These are phyloP conservation scores for Phengaris arion DNA, from an alignment of 2,888 invertebrate species.

Conservation along the genomic window DNA sequence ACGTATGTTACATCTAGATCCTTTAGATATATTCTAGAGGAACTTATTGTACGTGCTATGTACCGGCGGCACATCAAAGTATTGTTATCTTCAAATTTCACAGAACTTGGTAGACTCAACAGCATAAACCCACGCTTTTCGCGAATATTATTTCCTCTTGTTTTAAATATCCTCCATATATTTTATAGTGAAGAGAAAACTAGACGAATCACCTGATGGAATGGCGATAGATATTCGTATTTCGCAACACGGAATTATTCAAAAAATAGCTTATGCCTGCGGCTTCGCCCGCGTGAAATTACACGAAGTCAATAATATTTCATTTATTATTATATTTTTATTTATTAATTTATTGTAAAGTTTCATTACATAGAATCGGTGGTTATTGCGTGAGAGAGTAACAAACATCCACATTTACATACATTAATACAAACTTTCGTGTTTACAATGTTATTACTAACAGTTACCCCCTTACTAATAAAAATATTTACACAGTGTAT, in stretches of 20 bases:
- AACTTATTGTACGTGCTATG: not conserved
- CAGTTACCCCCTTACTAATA: too few relatives aligned
- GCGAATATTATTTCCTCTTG: not conserved
- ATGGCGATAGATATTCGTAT: not conserved
- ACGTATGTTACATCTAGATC: conserved; percentile 14
- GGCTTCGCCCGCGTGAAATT: too few relatives aligned
- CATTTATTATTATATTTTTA: too few relatives aligned
- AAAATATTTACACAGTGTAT: too few relatives aligned
- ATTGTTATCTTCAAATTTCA: conserved; percentile 12
- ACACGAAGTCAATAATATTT: too few relatives aligned
- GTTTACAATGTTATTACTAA: too few relatives aligned
- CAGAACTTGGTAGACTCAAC: not conserved
- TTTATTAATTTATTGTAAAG: too few relatives aligned
- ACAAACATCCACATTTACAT: too few relatives aligned
- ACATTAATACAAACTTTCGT: too few relatives aligned
- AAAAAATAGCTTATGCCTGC: not conserved
- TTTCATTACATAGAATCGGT: too few relatives aligned
- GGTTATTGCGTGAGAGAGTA: too few relatives aligned
- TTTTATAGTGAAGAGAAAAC: not conserved
- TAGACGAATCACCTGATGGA: not conserved
- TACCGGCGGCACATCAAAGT: conserved; percentile 20
- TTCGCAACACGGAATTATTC: not conserved
- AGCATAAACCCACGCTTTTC: not conserved
- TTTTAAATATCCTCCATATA: not conserved
- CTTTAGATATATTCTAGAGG: conserved; percentile 2